Evolutionary conservation across 2,888 invertebrate species (phyloP), one percentile per base, ranked within the genome.

Genomic region (Melinaea marsaeus): DNA sequence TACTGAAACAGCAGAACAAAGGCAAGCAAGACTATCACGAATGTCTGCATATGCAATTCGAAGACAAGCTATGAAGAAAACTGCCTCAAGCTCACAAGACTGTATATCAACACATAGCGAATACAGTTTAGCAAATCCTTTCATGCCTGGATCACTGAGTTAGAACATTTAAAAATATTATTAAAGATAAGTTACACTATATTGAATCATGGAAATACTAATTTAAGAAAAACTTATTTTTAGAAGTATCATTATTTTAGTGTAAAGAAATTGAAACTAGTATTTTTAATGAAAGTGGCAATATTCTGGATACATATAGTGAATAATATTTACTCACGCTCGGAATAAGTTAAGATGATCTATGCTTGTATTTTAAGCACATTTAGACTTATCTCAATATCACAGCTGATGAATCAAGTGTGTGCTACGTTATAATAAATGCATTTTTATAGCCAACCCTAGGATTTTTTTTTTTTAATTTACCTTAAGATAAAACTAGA

Each of bases 21-120:
- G 90, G 57, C 75, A 77, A 63, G 76, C 79, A 0, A 78, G 90
- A 22, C 76, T 90, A 5, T 71, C 83, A 0, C 76, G 87, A 63
- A 90, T 90, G 90, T 88, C 90, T 22, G 86, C 87, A 3, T 90
- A 90, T 76, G 86, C 90, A 13, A 88, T 89, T 4, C 79, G 74
- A 61, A 79, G 90, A 66, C 86, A 86, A 51, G 83, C 86, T 46
- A 75, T 79, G 76, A 87, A 84, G 65, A 88, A 84, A 63, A 55
- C 45, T 54, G 57, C 42, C 35, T 60, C 22, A 57, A 47, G 13
- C 46, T 58, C 9, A 47, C 56, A 46, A 13, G 48, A n/a, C 13
- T 63, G 32, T 55, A 45, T 32, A 7, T 51, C 51, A 22, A 51
- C 22, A 32, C 32, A 51, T 32, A 51, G 6, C 9, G 32, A 66